Evolutionary conservation across 2,113 vertebrate species (phyloP), one percentile per base, ranked within the genome.

Genomic region (Elaphurus davidianus): DNA sequence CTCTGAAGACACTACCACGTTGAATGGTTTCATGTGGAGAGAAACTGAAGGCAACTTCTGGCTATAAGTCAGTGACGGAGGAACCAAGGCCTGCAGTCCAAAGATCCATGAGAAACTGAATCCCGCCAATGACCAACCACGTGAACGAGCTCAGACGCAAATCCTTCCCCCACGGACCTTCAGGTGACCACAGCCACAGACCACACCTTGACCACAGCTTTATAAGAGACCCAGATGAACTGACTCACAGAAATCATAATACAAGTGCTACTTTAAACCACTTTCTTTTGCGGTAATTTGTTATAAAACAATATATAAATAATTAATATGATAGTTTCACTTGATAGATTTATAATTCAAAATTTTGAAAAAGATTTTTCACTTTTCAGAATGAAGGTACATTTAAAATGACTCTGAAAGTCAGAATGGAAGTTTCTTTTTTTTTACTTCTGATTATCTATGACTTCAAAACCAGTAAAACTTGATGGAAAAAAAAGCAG

Each of bases 371-470:
- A 89, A 86, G 14, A 93, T 40, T 82, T 83, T 87, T 90, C 33
- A 90, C n/a, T 93, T 74, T 74, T 93, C 30, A 87, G 45, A 90
- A 89, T 81, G 45, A 96, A 79, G 52, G 50, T 83, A 25, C 50
- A 96, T 45, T 89, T 92, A 47, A 88, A 92, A 82, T 94, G 15
- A 96, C 13, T 88, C 87, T 60, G 43, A 71, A 96, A 89, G 59
- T 17, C 52, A 92, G 27, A 83, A 59, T 27, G 76, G 57, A 79
- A 43, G 40, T 71, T 71, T 71, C 11, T 71, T 36, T 23, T 40
- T 52, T 64, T 67, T 30, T 19, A 87, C 7, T 47, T 92, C 82
- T 82, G 71, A 82, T 86, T 87, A 55, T 45, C 60, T 91, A 91
- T 40, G 50, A 87, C 52, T 90, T 90, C 45, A 91, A 76, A 90